Evolutionary conservation across 2,797 vertebrate species (phyloP).

Genomic region (Platyrinchus mystaceus): DNA sequence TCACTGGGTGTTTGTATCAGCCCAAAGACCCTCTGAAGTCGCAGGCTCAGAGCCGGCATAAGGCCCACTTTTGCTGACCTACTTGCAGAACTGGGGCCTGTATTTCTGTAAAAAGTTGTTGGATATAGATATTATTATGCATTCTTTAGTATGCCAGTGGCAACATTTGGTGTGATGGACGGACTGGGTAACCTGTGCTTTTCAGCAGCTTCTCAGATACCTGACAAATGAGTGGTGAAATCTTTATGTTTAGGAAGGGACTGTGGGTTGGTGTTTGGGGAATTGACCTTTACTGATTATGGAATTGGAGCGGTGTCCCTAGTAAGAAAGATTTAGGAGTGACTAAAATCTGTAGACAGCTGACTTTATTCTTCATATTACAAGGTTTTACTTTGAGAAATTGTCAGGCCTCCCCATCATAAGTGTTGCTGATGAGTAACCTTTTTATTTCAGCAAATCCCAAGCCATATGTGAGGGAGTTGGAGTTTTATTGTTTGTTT

Average conservation of each 20-base stretch:
- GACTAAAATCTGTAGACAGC: neutral
- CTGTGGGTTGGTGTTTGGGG: neutral
- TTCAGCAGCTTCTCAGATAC: neutral
- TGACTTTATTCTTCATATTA: neutral
- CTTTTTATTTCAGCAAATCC: neutral
- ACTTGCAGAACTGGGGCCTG: conserved; percentile 19
- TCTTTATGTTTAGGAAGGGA: neutral
- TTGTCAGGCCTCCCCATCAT: neutral
- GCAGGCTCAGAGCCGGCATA: neutral
- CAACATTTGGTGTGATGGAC: neutral
- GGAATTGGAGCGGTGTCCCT: neutral
- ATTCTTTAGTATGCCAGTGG: neutral
- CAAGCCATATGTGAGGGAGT: neutral
- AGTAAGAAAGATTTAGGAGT: neutral
- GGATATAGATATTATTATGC: neutral
- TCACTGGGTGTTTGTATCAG: neutral
- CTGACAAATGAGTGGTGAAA: neutral
- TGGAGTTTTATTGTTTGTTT: neutral
- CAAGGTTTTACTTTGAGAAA: neutral
- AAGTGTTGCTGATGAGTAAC: neutral
- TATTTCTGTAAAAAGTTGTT: conserved; percentile 19
- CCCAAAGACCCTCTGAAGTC: neutral
- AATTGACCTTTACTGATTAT: neutral
- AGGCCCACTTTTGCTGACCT: conserved; percentile 26
- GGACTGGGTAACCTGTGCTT: neutral